These are phyloP conservation scores for Holacanthella duospinosa DNA, from an alignment of 2,888 invertebrate genomes.

Conservation along the genomic window DNA sequence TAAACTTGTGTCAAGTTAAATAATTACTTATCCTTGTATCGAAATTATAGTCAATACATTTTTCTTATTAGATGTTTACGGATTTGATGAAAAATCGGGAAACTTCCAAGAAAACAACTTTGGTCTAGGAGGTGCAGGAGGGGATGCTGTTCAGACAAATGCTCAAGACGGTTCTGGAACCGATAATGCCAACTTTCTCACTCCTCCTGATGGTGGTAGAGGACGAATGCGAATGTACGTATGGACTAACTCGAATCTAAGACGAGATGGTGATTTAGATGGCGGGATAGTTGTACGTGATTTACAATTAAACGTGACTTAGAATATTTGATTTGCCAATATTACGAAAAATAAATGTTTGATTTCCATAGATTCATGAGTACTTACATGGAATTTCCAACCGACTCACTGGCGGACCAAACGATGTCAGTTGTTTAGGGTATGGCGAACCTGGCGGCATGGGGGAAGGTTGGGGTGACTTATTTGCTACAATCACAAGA, in stretches of 20 bases:
- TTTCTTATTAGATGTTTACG: constrained; percentile 4
- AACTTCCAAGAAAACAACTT: constrained; percentile 8
- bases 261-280: neutral
- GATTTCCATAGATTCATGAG: neutral
- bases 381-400: constrained; percentile 1
- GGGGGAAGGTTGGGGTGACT: constrained; percentile 7
- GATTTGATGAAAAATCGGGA: constrained; percentile 4
- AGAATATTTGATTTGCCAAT: neutral
- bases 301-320: too few relatives aligned
- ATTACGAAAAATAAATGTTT: neutral
- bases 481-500: neutral
- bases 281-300: constrained; percentile 4
- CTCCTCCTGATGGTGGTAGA: constrained; percentile 3
- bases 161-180: constrained; percentile 2
- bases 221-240: neutral
- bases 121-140: neutral
- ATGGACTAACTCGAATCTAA: neutral
- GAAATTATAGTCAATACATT: too few relatives aligned
- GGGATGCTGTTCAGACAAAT: neutral
- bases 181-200: constrained; percentile 5
- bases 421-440: neutral
- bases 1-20: too few relatives aligned
- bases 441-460: neutral
- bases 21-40: too few relatives aligned
- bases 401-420: constrained; percentile 3